A percentile compares a stretch with the other conserved stretches of the same genome.
phyloP scores from a whole-genome alignment of 1,140 invertebrate species.

The Musca vetustissima region DNA sequence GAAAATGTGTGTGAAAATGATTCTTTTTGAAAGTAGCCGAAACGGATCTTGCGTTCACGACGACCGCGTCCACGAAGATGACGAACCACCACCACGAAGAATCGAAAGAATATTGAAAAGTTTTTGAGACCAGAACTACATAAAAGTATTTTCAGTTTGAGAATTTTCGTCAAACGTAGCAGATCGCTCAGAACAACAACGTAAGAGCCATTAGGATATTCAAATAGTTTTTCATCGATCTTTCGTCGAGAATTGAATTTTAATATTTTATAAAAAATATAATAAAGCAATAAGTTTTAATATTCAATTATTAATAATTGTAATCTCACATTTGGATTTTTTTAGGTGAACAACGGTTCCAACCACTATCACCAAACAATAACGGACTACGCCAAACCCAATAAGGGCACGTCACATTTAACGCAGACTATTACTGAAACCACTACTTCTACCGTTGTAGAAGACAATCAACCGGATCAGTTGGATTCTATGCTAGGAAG shows the following conservation, averaged over 20 bases:
- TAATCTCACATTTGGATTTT: conserved; percentile 28
- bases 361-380: conserved; percentile 62
- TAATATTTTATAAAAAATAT: neutral
- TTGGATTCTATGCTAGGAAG: conserved; percentile 86
- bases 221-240: neutral
- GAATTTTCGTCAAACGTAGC: conserved; percentile 43
- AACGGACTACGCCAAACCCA: conserved; percentile 74
- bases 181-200: conserved; percentile 27
- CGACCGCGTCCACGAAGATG: neutral
- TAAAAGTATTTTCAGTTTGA: conserved; percentile 55
- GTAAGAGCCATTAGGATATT: conserved; percentile 16
- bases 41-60: neutral
- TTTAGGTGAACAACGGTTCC: conserved; percentile 62
- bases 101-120: conserved; percentile 11
- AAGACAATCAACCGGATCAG: conserved; percentile 60
- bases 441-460: conserved; percentile 51
- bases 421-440: conserved; percentile 57
- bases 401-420: conserved; percentile 61
- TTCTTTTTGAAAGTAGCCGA: neutral
- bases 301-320: neutral
- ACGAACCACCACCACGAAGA: neutral
- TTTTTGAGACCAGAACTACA: conserved; percentile 36
- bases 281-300: neutral
- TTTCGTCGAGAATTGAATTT: conserved; percentile 1
- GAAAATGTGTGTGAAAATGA: conserved; percentile 19